Conservation (phyloP, 2,113 vertebrate species). For the Gymnorhina tibicen region DNA sequence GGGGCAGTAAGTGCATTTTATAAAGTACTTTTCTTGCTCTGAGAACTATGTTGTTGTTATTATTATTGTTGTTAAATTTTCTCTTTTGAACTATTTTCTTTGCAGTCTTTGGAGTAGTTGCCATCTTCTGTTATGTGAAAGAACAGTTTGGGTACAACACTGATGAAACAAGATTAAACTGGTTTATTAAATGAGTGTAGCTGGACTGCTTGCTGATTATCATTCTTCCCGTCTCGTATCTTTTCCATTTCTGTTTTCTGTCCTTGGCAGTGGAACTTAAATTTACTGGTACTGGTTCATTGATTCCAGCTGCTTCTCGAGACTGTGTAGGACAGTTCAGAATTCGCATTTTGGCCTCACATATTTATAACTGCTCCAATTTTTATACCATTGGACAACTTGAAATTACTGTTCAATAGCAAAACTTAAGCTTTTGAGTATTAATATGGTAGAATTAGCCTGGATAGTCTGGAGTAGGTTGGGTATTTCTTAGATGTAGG, state of each 20-base stretch:
- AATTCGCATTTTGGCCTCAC: not conserved
- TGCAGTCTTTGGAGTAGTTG: not conserved
- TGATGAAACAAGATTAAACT: not conserved
- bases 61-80: not conserved
- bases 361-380: not conserved
- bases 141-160: not conserved
- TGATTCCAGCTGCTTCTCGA: not conserved
- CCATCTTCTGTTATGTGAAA: not conserved
- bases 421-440: not conserved
- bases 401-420: not conserved
- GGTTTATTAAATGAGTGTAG: not conserved
- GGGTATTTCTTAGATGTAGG: not conserved
- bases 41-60: not conserved
- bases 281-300: not conserved
- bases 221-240: not conserved
- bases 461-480: not conserved
- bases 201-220: not conserved
- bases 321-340: not conserved
- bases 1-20: not conserved
- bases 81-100: not conserved
- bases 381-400: not conserved
- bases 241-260: slow-evolving; percentile 5
- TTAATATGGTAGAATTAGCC: not conserved
- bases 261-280: not conserved
- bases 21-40: not conserved